A percentile compares a stretch with the other conserved stretches of the same genome.
These are phyloP conservation scores for Tetramorium simillimum DNA, from an alignment of 1,140 invertebrate genomes.

Conservation along the genomic window DNA sequence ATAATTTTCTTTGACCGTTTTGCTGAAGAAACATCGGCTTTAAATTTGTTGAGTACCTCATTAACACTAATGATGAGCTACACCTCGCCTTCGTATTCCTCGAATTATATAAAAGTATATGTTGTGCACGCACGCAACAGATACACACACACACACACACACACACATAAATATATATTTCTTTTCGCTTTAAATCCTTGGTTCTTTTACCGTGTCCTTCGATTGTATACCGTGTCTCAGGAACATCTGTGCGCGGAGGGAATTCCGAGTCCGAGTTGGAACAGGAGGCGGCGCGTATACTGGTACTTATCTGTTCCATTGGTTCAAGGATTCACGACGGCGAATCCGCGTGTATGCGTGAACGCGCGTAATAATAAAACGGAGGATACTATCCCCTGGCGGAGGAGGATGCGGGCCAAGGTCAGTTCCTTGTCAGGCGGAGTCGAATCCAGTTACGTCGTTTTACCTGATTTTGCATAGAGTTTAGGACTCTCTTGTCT, in stretches of 20 bases:
- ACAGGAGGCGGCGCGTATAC: not conserved
- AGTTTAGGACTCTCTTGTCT: not conserved
- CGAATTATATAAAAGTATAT: not conserved
- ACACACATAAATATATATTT: not conserved
- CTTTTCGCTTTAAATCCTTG: not conserved
- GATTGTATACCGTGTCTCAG: not conserved
- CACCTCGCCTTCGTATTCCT: not conserved
- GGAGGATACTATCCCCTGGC: not conserved
- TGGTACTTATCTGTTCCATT: not conserved
- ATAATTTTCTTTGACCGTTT: not conserved
- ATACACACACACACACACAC: too few relatives aligned
- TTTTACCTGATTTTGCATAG: constrained; percentile 1
- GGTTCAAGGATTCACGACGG: constrained; percentile 9
- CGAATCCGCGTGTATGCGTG: not conserved
- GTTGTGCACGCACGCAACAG: too few relatives aligned
- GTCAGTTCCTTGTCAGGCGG: constrained; percentile 41
- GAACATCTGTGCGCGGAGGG: not conserved
- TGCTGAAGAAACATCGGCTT: not conserved
- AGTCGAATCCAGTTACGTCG: constrained; percentile 55
- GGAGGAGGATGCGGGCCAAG: constrained; percentile 50
- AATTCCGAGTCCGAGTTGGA: constrained; percentile 18
- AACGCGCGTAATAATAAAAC: constrained; percentile 23
- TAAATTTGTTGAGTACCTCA: not conserved
- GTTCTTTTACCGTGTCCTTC: not conserved
- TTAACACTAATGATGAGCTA: not conserved